Conservation (phyloP, 2,888 invertebrate genomes). For the Lasioglossum morio region DNA sequence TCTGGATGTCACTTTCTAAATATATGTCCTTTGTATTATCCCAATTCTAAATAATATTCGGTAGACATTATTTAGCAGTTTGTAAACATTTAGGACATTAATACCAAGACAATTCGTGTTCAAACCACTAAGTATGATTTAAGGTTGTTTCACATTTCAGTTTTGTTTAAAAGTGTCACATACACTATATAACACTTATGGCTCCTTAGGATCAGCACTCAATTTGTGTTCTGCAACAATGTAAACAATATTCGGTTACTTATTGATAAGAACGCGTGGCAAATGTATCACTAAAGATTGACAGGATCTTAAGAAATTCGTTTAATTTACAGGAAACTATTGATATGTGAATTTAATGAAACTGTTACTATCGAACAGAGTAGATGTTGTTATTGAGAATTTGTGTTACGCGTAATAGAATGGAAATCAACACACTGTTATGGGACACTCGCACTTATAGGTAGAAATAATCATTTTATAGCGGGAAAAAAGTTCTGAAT, state of each 20-base stretch:
- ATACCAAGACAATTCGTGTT: constrained; percentile 49
- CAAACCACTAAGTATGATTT: background rate
- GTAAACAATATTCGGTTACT: constrained; percentile 52
- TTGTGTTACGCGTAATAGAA: background rate
- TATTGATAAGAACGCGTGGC: background rate
- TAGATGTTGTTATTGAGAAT: constrained; percentile 11
- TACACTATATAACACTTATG: constrained; percentile 45
- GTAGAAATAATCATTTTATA: constrained; percentile 11
- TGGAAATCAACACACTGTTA: constrained; percentile 1
- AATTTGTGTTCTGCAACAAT: constrained; percentile 58
- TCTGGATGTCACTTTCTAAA: constrained; percentile 41
- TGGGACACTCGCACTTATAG: constrained; percentile 2
- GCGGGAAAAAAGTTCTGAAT: constrained; percentile 24
- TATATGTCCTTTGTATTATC: constrained; percentile 49
- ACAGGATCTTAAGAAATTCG: background rate
- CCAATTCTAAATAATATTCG: constrained; percentile 60
- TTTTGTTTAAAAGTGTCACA: constrained; percentile 25
- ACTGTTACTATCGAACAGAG: constrained; percentile 14
- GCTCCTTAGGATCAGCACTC: constrained; percentile 23
- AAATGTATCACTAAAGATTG: background rate
- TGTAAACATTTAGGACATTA: constrained; percentile 27
- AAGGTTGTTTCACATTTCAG: constrained; percentile 5
- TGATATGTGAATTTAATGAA: constrained; percentile 10
- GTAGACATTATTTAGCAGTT: constrained; percentile 47
- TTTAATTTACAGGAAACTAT: constrained; percentile 27